phyloP scores from a whole-genome alignment of 2,888 invertebrate species.

The Lingula anatina region DNA sequence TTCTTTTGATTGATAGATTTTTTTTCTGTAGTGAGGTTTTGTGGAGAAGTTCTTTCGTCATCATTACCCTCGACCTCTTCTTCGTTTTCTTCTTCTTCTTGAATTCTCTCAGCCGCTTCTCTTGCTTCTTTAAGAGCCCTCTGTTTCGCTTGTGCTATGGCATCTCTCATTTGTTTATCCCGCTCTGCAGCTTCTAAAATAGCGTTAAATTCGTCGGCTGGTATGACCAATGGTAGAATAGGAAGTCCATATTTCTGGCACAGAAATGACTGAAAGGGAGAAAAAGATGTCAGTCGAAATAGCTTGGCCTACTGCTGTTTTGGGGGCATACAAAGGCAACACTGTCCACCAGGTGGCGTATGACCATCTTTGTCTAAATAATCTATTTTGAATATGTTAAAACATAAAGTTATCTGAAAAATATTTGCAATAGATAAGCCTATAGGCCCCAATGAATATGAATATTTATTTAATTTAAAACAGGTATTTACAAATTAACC shows the following conservation, averaged over 20 bases:
- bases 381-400: not conserved
- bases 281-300: not conserved
- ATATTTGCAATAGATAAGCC: not conserved
- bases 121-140: not conserved
- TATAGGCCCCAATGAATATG: not conserved
- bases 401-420: not conserved
- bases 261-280: slow-evolving; percentile 44
- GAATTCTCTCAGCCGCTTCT: not conserved
- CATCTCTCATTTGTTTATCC: not conserved
- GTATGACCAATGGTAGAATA: slow-evolving; percentile 47
- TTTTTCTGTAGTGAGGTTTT: no score
- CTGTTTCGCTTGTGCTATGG: not conserved
- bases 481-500: slow-evolving; percentile 10
- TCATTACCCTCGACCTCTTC: not conserved
- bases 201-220: slow-evolving; percentile 48
- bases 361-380: not conserved
- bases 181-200: slow-evolving; percentile 5
- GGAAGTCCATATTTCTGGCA: slow-evolving; percentile 53
- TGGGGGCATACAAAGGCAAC: not conserved
- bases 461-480: not conserved
- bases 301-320: not conserved
- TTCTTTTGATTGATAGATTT: no score
- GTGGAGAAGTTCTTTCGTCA: no score
- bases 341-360: no score
- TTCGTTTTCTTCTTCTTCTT: not conserved